These are phyloP conservation scores for Hephaestus fuliginosus DNA, from an alignment of 2,797 vertebrate genomes.

Conservation along the genomic window DNA sequence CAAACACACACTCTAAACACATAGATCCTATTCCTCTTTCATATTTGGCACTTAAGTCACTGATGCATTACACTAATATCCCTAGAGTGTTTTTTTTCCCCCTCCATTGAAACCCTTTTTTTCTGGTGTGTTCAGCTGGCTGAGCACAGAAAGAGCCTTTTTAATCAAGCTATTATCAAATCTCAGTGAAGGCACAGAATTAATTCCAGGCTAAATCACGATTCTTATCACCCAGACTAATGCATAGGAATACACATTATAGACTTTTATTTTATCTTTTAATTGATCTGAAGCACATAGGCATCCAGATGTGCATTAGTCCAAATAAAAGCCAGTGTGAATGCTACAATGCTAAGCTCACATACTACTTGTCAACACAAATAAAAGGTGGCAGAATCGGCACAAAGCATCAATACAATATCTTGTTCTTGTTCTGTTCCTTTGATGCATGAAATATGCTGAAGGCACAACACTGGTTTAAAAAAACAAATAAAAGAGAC, in stretches of 20 bases:
- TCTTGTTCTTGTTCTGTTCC: constrained; percentile 8
- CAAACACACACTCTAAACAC: neutral
- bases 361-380: constrained; percentile 15
- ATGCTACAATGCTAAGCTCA: neutral
- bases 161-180: constrained; percentile 63
- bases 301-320: constrained; percentile 58
- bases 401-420: constrained; percentile 7
- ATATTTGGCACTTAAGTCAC: constrained; percentile 40
- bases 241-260: constrained; percentile 38
- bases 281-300: constrained; percentile 42
- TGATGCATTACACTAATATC: constrained; percentile 41
- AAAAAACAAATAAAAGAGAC: too few species aligned
- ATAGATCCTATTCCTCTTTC: constrained; percentile 15
- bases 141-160: constrained; percentile 37
- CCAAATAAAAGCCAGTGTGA: constrained; percentile 47
- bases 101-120: constrained; percentile 18
- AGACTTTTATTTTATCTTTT: constrained; percentile 45
- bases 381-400: constrained; percentile 14
- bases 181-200: constrained; percentile 41
- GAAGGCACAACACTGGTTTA: neutral
- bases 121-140: constrained; percentile 34
- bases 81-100: neutral
- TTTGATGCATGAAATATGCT: constrained; percentile 35
- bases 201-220: constrained; percentile 30
- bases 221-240: constrained; percentile 46